Base-by-base conservation (phyloP, 1,140 invertebrate genomes). In the Elymnias hypermnestra region DNA sequence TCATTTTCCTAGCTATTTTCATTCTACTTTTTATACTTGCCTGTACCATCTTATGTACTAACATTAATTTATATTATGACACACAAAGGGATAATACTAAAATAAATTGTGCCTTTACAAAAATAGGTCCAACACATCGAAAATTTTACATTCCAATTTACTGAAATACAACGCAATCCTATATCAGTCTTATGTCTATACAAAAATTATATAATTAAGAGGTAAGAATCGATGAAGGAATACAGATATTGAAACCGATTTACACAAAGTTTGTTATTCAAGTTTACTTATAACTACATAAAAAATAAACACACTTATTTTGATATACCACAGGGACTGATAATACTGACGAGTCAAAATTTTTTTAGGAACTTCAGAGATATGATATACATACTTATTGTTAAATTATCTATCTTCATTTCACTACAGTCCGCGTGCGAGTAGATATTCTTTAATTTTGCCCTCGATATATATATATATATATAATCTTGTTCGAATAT, bases 121-220 rank as follows among this genome's bases (percentile, higher is more conserved):
- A 70, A 71, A 54, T 55, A 62, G 7, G 45, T 53, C 25, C 13
- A 53, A 57, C 15, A 53, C 47, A 46, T 48, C 23, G 22, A 40
- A 47, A 46, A 44, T 39, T 53, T 25, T 22, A 29, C 33, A 18
- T 19, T 13, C 18, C 48, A 45, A 57, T 53, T 42, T 54, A 57
- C 36, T 61, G 42, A 55, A 57, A 43, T 26, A 44, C 35, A 68
- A 68, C 50, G 44, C 61, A 77, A 77, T 59, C 54, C 56, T 76
- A 72, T 53, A 69, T 82, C 77, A 82, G 77, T 82, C 77, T 82
- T 82, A 82, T 76, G 61, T 67, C 72, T 78, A 78, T 75, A 51
- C 15, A 36, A 36, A 52, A 56, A 51, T 40, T 21, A 56, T 55
- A 41, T 52, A 54, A 61, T 41, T 28, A 44, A 57, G 29, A 50